Base-by-base conservation (phyloP, 2,888 invertebrate genomes). In the Nomada flava region DNA sequence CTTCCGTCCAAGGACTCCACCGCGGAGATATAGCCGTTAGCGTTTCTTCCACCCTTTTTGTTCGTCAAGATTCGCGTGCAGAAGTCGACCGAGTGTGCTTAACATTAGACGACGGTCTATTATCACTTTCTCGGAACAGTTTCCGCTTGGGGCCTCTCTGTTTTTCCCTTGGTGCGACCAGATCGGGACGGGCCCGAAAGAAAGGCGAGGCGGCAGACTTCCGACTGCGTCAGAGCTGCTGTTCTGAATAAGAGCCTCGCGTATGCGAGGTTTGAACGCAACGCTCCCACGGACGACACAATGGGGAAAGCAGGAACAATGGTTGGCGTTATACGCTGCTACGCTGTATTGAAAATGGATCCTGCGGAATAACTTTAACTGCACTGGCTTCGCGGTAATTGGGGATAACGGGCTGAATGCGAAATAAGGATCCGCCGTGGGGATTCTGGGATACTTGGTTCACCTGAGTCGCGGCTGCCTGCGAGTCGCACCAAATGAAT, bases 301-400 rank as follows among this genome's bases (percentile, higher is more conserved):
- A 76, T 76, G 18, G 76, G 3, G 29, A 59, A 47, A 42, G 59
- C 47, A 9, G 69, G 76, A 76, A 79, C 76, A 79, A 79, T 76
- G 70, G 65, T 5, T 57, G 62, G 44, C 57, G 63, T 72, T 68
- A 55, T 63, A 60, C 60, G 53, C 29, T 36, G 50, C 44, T 55
- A 23, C 29, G 63, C 23, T 42, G 65, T 79, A 82, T 70, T 52
- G 79, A 62, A 55, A 65, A 79, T 23, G 65, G n/a, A 70, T 82
- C 79, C 79, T 70, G 70, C 65, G 79, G 81, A 82, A 82, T 82
- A 83, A 83, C 63, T 83, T 82, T 76, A 62, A 73, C 83, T 57
- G 76, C 55, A 52, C 62, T 55, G 47, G 64, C 71, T 65, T 65
- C 67, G 65, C 64, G 67, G 83, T 83, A 83, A 83, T 83, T 83